A percentile compares a stretch with the other conserved stretches of the same genome.
Conservation (phyloP, 1,140 invertebrate species). For the Drosophila mayri region DNA sequence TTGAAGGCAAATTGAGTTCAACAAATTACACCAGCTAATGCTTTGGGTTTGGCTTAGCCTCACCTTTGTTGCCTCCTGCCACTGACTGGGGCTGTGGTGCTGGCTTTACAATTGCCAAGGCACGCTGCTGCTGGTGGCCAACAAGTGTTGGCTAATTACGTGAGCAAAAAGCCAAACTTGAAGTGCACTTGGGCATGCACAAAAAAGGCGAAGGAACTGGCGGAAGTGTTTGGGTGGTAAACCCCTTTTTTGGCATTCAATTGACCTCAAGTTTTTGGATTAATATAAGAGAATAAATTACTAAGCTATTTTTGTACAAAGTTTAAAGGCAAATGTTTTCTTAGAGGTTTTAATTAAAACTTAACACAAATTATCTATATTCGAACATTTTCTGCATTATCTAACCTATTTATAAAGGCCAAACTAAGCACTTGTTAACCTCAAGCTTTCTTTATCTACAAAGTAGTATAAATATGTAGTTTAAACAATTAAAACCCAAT, state of each 20-base stretch:
- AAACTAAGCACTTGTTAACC: no score
- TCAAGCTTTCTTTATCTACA: neutral
- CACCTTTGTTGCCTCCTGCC: constrained; percentile 15
- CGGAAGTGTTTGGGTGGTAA: neutral
- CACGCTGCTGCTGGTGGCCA: constrained; percentile 38
- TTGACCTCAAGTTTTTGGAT: constrained; percentile 15
- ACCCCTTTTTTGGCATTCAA: neutral
- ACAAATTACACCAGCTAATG: constrained; percentile 78
- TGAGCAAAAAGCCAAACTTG: constrained; percentile 64
- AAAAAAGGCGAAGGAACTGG: constrained; percentile 12
- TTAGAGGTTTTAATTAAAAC: no score
- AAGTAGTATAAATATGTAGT: neutral
- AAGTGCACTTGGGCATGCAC: constrained; percentile 75
- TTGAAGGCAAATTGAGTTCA: constrained; percentile 75
- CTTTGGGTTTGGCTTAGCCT: constrained; percentile 25
- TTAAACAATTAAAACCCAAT: constrained; percentile 30
- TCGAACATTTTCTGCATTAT: no score
- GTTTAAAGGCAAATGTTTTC: neutral
- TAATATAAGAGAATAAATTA: constrained; percentile 5
- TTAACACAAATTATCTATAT: no score
- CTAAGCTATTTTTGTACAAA: no score
- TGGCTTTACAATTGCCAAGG: constrained; percentile 16
- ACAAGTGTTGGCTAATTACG: constrained; percentile 82
- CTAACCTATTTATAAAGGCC: no score
- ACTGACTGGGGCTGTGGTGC: neutral